phyloP scores from a whole-genome alignment of 1,140 invertebrate genomes.

The Ylistrum balloti region DNA sequence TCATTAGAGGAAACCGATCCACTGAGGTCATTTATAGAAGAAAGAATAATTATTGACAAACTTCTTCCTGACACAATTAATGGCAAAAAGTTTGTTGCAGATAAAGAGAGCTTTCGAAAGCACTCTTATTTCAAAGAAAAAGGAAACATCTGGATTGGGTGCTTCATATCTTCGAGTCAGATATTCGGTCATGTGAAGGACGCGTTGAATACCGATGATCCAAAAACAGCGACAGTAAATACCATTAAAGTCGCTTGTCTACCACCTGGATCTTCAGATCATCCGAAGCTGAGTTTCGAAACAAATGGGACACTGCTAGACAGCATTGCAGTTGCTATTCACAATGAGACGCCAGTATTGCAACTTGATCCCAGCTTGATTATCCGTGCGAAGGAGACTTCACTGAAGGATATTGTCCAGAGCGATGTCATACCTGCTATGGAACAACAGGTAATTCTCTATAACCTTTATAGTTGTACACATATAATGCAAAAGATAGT shows the following conservation, averaged over 20 bases:
- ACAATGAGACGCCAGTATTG: slow-evolving; percentile 13
- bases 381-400: slow-evolving; percentile 30
- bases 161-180: slow-evolving; percentile 48
- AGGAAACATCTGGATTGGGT: slow-evolving; percentile 45
- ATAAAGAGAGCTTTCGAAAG: slow-evolving; percentile 50
- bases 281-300: slow-evolving; percentile 49
- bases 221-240: slow-evolving; percentile 31
- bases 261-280: slow-evolving; percentile 45
- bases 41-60: not conserved
- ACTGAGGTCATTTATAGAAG: slow-evolving; percentile 43
- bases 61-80: slow-evolving; percentile 34
- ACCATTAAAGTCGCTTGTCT: slow-evolving; percentile 50
- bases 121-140: slow-evolving; percentile 16
- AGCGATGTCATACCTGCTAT: slow-evolving; percentile 42
- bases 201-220: not conserved
- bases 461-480: not conserved
- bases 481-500: not conserved
- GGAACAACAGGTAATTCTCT: slow-evolving; percentile 46
- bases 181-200: slow-evolving; percentile 41
- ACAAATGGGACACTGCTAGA: slow-evolving; percentile 27
- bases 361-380: slow-evolving; percentile 29
- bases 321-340: slow-evolving; percentile 15
- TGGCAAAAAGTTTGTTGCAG: slow-evolving; percentile 41
- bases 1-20: not conserved
- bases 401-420: slow-evolving; percentile 46